Base-by-base conservation (phyloP, 2,113 vertebrate genomes). In the Strix aluco region DNA sequence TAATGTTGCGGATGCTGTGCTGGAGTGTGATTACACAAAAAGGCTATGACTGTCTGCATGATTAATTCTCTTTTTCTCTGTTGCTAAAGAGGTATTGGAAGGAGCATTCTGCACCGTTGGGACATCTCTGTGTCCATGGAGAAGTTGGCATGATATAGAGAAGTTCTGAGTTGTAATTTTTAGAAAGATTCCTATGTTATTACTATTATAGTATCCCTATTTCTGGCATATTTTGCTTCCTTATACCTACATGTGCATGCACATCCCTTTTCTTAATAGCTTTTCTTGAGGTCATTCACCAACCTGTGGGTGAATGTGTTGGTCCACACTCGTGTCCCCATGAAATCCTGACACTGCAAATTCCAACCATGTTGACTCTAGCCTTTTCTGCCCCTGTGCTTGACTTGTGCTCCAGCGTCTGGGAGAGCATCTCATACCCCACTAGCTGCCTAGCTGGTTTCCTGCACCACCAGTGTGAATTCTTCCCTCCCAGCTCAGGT, bases 361-460 rank as follows among this genome's bases (percentile, higher is more conserved):
- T 90, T 75, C 44, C 32, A n/a, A 0, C 25, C 0, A 0, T 15
- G 19, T 81, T 85, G 55, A 14, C 38, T 74, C 23, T 59, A 51
- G 4, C n/a, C 29, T 71, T 81, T 79, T 27, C 26, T 49, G 34
- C 18, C 36, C 46, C 27, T 0, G 0, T 59, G n/a, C 70, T 66
- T 2, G 2, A 19, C 36, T 65, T 1, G 0, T 42, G 36, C 61
- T 84, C 22, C 40, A 51, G 71, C 46, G 34, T 0, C 0, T 36
- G 52, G 52, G 38, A 72, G 21, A 59, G 38, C 11, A 3, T 67
- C 23, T 71, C 42, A 46, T 72, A 11, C 9, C 3, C 40, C 15
- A 15, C 20, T 34, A 19, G 12, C 16, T 78, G 69, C 59, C 73
- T 16, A 6, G 34, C 17, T 54, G 4, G 2, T 81, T 72, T 90